Percentiles rank a stretch among this genome's conserved stretches.
Evolutionary conservation across 2,888 invertebrate species (phyloP).

Genomic region (Drosophila fulvimacula): DNA sequence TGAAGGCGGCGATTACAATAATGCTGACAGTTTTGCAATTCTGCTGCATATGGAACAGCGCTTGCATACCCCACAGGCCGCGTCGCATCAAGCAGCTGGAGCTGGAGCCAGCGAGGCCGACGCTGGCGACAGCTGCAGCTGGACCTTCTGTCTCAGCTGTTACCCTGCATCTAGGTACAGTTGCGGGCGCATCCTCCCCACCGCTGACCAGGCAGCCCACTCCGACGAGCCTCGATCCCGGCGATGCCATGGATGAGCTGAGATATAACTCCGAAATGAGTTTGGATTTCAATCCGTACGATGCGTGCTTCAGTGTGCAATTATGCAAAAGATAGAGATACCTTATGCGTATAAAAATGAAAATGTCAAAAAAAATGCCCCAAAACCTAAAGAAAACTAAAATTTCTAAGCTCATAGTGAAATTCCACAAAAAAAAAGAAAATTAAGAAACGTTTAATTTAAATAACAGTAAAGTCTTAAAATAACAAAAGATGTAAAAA

Average conservation of each 20-base stretch:
- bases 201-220: constrained; percentile 29
- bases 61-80: constrained; percentile 16
- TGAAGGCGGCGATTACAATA: constrained; percentile 1
- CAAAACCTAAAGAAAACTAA: no score
- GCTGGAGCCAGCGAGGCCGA: neutral
- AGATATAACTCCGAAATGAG: constrained; percentile 44
- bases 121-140: constrained; percentile 4
- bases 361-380: no score
- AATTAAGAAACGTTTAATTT: no score
- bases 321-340: constrained; percentile 3
- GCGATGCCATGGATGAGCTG: constrained; percentile 17
- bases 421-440: no score
- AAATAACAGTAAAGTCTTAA: no score
- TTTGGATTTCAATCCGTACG: constrained; percentile 61
- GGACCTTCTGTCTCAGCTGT: neutral
- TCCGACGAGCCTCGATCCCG: neutral
- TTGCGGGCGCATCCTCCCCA: neutral
- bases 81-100: constrained; percentile 23
- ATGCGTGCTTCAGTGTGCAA: constrained; percentile 43
- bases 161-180: neutral
- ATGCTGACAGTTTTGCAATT: constrained; percentile 35
- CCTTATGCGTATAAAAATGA: no score
- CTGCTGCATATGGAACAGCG: constrained; percentile 39
- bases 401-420: no score
- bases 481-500: no score